phyloP scores from a whole-genome alignment of 1,140 invertebrate species.

The Cardiocondyla obscurior region DNA sequence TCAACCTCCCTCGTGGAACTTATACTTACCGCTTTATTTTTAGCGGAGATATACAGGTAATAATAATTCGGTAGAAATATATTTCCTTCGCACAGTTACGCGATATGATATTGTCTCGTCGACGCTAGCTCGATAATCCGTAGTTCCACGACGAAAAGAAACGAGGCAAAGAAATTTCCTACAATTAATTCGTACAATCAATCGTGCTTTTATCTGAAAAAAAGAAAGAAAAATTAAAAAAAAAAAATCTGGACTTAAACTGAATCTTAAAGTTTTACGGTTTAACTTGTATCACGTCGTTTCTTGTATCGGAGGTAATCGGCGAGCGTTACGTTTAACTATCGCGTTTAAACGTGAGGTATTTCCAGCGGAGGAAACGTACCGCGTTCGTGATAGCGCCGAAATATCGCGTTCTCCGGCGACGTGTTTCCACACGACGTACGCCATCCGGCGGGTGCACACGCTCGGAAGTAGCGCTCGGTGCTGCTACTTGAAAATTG shows the following conservation, averaged over 20 bases:
- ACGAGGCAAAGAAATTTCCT: neutral
- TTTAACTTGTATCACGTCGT: slow-evolving; percentile 1
- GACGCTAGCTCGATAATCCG: slow-evolving; percentile 4
- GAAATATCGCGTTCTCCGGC: neutral
- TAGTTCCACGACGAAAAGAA: neutral
- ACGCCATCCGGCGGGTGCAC: neutral
- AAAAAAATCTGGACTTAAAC: no score
- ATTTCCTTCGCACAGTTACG: neutral
- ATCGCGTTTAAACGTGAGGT: neutral
- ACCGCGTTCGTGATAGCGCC: neutral
- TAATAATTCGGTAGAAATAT: slow-evolving; percentile 28
- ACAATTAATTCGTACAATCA: neutral
- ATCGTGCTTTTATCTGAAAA: neutral
- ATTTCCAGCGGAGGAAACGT: slow-evolving; percentile 4
- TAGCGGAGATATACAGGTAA: slow-evolving; percentile 32
- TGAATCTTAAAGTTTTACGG: no score
- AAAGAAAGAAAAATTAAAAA: no score
- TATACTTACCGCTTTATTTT: slow-evolving; percentile 39
- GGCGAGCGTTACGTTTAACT: neutral
- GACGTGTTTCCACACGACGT: neutral
- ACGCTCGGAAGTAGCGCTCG: neutral
- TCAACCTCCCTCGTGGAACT: slow-evolving; percentile 40
- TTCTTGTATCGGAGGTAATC: slow-evolving; percentile 7
- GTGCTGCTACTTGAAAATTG: slow-evolving; percentile 62
- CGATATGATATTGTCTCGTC: neutral